phyloP scores from a whole-genome alignment of 2,113 vertebrate species.

The Macrotis lagotis region DNA sequence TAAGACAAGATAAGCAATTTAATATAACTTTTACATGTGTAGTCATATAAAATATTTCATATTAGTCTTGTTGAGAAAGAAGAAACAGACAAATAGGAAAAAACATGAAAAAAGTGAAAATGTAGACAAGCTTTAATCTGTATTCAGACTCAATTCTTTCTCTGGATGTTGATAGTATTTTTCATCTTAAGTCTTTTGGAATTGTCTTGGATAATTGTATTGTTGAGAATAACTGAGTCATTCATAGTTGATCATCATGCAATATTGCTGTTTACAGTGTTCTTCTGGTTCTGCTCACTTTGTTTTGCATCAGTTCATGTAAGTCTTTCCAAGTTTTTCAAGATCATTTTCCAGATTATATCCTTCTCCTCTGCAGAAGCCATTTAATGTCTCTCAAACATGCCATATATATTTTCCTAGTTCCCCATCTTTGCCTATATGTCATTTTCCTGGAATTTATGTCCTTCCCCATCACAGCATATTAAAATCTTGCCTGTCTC shows the following conservation, averaged over 20 bases:
- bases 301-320: not conserved
- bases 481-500: not conserved
- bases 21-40: no score
- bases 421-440: not conserved
- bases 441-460: rapidly evolving
- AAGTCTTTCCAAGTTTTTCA: not conserved
- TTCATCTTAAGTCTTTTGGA: not conserved
- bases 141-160: not conserved
- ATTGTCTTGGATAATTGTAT: not conserved
- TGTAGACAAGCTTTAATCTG: not conserved
- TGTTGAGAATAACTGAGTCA: not conserved
- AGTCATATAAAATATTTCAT: no score
- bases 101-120: not conserved
- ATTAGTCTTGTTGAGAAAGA: not conserved
- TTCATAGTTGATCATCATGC: not conserved
- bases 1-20: no score
- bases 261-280: not conserved
- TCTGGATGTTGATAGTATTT: not conserved
- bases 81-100: not conserved
- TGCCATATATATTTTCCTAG: not conserved
- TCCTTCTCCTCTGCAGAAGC: not conserved
- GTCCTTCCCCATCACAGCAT: not conserved
- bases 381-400: not conserved
- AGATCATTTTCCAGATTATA: not conserved
- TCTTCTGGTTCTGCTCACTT: not conserved